phyloP scores from a whole-genome alignment of 2,113 vertebrate genomes.

The Peromyscus maniculatus region DNA sequence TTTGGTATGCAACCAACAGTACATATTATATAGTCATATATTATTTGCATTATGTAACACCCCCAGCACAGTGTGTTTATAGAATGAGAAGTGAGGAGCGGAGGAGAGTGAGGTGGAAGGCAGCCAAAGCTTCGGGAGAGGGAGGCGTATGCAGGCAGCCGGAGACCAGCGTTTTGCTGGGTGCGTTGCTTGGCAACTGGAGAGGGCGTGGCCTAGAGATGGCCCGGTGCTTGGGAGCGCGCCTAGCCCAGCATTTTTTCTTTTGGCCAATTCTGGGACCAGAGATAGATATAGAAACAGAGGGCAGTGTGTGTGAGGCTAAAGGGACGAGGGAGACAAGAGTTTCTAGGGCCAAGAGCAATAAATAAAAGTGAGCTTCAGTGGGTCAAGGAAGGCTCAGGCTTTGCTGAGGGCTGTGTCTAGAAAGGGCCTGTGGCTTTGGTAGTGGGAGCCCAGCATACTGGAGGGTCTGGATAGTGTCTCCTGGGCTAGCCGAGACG shows the following conservation, averaged over 20 bases:
- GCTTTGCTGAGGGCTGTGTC: not conserved
- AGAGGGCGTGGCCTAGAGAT: conserved; percentile 52
- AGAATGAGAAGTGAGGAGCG: conserved; percentile 73
- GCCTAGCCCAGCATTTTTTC: conserved; percentile 71
- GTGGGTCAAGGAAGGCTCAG: not conserved
- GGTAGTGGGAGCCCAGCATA: not conserved
- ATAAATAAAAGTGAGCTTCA: not conserved
- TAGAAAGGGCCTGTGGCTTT: not conserved
- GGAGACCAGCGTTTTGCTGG: conserved; percentile 84
- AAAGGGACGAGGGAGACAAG: not conserved
- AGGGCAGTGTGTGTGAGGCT: not conserved
- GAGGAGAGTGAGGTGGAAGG: conserved; percentile 66
- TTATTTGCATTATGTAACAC: not conserved
- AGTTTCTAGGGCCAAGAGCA: conserved; percentile 25
- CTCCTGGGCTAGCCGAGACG: not conserved
- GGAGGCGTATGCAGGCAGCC: not conserved
- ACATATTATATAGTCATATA: not conserved
- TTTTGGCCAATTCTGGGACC: conserved; percentile 68
- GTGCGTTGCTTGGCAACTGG: conserved; percentile 86
- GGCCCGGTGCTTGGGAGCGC: not conserved
- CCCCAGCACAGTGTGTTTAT: conserved; percentile 79
- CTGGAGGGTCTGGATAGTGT: not conserved
- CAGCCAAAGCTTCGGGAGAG: conserved; percentile 78
- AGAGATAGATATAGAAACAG: conserved; percentile 42
- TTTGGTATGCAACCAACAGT: not conserved